Evolutionary conservation across 2,888 invertebrate genomes (phyloP).

Genomic region (Pammene fasciana): DNA sequence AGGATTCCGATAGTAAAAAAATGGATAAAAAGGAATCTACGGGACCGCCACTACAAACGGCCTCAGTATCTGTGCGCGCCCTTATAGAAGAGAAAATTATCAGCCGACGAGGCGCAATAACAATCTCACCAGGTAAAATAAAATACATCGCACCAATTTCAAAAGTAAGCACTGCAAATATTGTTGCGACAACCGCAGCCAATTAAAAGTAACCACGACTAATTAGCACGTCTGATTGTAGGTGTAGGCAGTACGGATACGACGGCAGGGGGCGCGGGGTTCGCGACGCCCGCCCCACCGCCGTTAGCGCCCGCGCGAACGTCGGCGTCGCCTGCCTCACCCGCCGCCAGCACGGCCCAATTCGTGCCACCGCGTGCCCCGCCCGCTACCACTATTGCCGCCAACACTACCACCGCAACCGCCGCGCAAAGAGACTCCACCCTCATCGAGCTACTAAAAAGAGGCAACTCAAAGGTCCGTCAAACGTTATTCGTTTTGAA

Average conservation of each 20-base stretch:
- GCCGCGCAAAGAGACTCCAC: conserved; percentile 87
- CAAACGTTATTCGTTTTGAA: conserved; percentile 25
- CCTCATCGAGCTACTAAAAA: conserved; percentile 89
- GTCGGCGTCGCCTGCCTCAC: conserved; percentile 70
- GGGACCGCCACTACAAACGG: conserved; percentile 95
- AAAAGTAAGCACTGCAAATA: conserved; percentile 17
- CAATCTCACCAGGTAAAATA: conserved; percentile 59
- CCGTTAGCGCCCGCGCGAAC: conserved; percentile 70
- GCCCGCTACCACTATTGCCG: conserved; percentile 67
- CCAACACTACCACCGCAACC: conserved; percentile 57
- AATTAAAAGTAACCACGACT: conserved; percentile 33
- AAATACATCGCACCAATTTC: conserved; percentile 18
- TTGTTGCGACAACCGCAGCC: conserved; percentile 25
- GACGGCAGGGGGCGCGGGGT: conserved; percentile 63
- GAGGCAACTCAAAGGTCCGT: conserved; percentile 84
- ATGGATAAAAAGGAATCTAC: conserved; percentile 92
- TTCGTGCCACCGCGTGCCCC: conserved; percentile 77
- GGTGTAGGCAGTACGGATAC: conserved; percentile 60
- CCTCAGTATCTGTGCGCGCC: conserved; percentile 94
- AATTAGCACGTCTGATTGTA: conserved; percentile 46
- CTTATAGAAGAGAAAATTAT: conserved; percentile 97
- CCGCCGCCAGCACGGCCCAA: conserved; percentile 76
- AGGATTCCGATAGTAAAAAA: conserved; percentile 93
- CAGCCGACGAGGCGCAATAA: conserved; percentile 88
- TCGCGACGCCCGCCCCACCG: conserved; percentile 75